Conservation (phyloP, 2,113 vertebrate genomes). For the Cettia cetti region DNA sequence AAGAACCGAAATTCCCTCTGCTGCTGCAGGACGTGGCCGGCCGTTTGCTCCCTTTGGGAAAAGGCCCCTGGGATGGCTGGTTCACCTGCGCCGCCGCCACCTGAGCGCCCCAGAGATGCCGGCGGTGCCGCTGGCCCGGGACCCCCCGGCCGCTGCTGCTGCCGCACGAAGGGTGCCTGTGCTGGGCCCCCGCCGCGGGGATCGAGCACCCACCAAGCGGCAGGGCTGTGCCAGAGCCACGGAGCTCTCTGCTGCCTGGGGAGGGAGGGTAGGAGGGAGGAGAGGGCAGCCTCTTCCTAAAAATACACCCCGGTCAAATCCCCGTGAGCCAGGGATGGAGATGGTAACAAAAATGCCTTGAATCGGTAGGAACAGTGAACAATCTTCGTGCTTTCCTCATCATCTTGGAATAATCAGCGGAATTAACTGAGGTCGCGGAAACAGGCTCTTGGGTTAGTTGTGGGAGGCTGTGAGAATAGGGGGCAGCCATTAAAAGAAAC, state of each 20-base stretch:
- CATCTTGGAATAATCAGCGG: conserved; percentile 94
- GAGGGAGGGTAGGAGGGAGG: not conserved
- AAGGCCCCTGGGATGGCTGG: not conserved
- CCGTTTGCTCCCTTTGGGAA: not conserved
- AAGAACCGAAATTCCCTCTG: not conserved
- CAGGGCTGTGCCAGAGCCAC: accelerated
- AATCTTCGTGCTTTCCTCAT: conserved; percentile 62
- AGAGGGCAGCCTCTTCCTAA: not conserved
- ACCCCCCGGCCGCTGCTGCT: not conserved
- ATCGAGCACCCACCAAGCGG: not conserved
- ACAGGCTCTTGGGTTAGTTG: conserved; percentile 83
- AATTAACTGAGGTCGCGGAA: conserved; percentile 88
- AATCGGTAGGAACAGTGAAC: conserved; percentile 33
- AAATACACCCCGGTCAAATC: not conserved
- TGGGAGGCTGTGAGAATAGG: conserved; percentile 90
- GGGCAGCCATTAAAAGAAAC: conserved; percentile 87
- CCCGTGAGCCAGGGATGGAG: not conserved
- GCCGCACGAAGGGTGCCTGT: not conserved
- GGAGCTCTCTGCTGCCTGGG: not conserved
- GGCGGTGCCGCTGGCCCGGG: too few species aligned
- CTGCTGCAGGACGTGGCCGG: accelerated
- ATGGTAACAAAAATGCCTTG: conserved; percentile 31
- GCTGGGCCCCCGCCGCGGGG: not conserved
- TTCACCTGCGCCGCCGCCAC: not conserved
- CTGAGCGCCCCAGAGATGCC: not conserved